phyloP scores from a whole-genome alignment of 2,797 vertebrate genomes.

The Helarctos malayanus region DNA sequence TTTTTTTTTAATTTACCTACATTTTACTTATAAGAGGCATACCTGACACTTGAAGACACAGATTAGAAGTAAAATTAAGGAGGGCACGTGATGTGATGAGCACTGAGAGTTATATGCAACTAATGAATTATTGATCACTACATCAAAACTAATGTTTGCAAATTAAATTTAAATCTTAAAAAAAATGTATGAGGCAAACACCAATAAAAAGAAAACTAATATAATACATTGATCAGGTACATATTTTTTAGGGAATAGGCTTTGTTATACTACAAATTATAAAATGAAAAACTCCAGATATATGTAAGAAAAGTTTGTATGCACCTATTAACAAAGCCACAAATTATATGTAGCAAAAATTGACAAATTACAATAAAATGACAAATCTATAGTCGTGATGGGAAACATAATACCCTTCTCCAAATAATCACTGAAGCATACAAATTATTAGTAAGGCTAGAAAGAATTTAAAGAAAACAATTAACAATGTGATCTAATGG shows the following conservation, averaged over 20 bases:
- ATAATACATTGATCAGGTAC: background rate
- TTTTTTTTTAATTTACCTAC: background rate
- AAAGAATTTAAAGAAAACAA: background rate
- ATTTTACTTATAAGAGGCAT: background rate
- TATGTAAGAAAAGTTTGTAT: background rate
- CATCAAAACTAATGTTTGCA: background rate
- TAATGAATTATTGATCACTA: background rate
- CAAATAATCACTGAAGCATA: background rate
- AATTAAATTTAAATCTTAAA: background rate
- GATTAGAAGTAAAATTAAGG: background rate
- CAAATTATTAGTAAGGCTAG: constrained; percentile 1
- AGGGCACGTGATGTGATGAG: background rate
- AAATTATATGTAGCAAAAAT: constrained; percentile 9
- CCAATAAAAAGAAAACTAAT: constrained; percentile 23
- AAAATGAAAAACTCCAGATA: background rate
- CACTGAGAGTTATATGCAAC: background rate
- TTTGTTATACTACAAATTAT: constrained; percentile 13
- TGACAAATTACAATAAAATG: constrained; percentile 23
- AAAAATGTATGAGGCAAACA: background rate
- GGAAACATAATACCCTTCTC: background rate
- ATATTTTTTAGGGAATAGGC: constrained; percentile 42
- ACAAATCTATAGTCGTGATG: background rate
- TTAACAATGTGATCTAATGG: background rate
- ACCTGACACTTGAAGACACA: background rate
- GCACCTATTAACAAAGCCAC: background rate